Evolutionary conservation across 2,113 vertebrate genomes (phyloP).

Genomic region (Phyllopteryx taeniolatus): DNA sequence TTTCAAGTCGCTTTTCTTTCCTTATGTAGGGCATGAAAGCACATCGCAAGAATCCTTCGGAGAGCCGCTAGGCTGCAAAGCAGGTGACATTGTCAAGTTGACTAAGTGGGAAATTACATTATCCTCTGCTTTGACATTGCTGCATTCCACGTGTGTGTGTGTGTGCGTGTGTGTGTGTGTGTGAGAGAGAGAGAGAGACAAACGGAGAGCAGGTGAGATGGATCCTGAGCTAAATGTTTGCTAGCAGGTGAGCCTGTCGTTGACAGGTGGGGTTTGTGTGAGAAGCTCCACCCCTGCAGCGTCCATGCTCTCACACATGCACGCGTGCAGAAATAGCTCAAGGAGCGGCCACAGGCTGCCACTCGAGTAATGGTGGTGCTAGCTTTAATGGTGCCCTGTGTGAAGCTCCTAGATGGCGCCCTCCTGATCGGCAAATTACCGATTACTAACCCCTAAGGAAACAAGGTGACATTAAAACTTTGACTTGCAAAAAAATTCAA

Average conservation of each 20-base stretch:
- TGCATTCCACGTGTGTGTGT: constrained; percentile 32
- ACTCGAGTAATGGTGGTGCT: background rate
- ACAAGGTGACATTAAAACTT: no score
- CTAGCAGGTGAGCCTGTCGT: constrained; percentile 80
- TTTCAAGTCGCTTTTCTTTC: constrained; percentile 15
- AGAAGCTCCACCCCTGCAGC: constrained; percentile 80
- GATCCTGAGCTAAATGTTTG: constrained; percentile 78
- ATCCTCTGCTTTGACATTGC: constrained; percentile 57
- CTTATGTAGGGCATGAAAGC: constrained; percentile 5
- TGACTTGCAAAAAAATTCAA: no score
- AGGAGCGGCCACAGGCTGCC: background rate
- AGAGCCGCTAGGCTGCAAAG: constrained; percentile 45
- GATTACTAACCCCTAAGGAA: no score
- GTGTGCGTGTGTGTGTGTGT: constrained; percentile 21
- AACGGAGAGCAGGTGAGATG: constrained; percentile 31
- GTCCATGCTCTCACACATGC: constrained; percentile 71
- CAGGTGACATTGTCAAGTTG: constrained; percentile 56
- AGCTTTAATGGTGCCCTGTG: no score
- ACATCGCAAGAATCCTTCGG: constrained; percentile 38
- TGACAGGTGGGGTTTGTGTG: constrained; percentile 89
- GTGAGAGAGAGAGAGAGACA: background rate
- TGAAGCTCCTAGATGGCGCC: no score
- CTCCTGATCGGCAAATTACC: no score
- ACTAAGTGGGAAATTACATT: constrained; percentile 63
- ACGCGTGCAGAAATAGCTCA: constrained; percentile 24